Base-by-base conservation (phyloP, 2,888 invertebrate species). In the Coelinius sp. region DNA sequence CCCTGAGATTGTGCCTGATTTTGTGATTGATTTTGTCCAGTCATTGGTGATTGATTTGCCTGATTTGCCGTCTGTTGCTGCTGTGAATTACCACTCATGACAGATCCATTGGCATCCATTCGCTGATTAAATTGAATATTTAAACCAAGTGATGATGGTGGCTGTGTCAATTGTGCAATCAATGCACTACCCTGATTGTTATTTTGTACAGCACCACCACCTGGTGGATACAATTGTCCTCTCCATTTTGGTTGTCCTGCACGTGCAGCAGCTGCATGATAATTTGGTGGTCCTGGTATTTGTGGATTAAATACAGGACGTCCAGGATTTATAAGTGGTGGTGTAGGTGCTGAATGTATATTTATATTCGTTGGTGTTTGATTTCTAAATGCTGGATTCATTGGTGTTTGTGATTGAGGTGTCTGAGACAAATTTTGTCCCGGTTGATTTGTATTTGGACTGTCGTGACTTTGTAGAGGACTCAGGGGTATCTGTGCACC, bases 131-230 rank as follows among this genome's bases (percentile, higher is more conserved):
- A 90, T 77, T 89, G 88, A 24, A 90, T 89, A 62, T 84, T 85
- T 6, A 88, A 82, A 6, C 89, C 88, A 76, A 90, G 86, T 0
- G 89, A 87, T 6, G 90, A 89, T 0, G 91, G 90, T 1, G 91
- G 91, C 76, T 90, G 90, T 0, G 90, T 90, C 10, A 91, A 82
- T 78, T 91, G 91, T 0, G 91, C 91, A 73, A 91, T 90, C 1
- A 91, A 85, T 2, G 91, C 90, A 77, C 90, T 91, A 71, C 89
- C 88, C 79, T 89, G 89, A 0, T 87, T 84, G 20, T 88, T 87
- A 59, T 78, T 77, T n/a, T 82, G 76, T 52, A 80, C 78, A 24
- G 78, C 73, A 20, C 78, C 76, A n/a, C 81, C 84, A 2, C 83
- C 83, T 2, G 84, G 72, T 52, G 86, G 83, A 27, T 84, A 87